Evolutionary conservation across 2,113 vertebrate species (phyloP).

Genomic region (Orientallactaga bullata): DNA sequence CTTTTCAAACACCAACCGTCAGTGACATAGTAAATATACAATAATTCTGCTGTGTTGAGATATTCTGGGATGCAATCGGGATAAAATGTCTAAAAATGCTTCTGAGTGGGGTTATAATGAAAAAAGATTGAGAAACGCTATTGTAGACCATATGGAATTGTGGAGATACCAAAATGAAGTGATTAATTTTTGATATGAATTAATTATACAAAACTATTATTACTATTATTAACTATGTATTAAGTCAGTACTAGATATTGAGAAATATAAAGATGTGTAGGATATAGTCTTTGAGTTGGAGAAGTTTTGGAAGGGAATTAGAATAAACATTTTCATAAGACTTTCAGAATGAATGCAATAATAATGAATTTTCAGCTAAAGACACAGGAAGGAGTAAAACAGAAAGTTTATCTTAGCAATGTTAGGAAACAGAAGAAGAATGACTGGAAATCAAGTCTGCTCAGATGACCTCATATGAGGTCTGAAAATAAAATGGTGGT

Average conservation of each 20-base stretch:
- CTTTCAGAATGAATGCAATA: conserved; percentile 33
- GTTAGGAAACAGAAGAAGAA: neutral
- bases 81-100: conserved; percentile 13
- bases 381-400: neutral
- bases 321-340: neutral
- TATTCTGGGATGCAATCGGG: neutral
- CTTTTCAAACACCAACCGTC: neutral
- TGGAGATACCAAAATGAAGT: neutral
- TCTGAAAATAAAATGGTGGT: neutral
- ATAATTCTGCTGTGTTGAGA: neutral
- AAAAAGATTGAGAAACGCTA: neutral
- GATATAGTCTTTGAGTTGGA: neutral
- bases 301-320: neutral
- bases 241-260: neutral
- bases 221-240: conserved; percentile 1
- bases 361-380: neutral
- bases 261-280: neutral
- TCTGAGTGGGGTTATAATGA: neutral
- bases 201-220: conserved; percentile 14
- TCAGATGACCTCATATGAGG: neutral
- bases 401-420: neutral
- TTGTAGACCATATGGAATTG: neutral
- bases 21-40: neutral
- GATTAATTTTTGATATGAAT: conserved; percentile 1
- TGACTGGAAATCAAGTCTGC: neutral